Evolutionary conservation across 2,113 vertebrate genomes (phyloP).

Genomic region (Phylloscopus trochiloides): DNA sequence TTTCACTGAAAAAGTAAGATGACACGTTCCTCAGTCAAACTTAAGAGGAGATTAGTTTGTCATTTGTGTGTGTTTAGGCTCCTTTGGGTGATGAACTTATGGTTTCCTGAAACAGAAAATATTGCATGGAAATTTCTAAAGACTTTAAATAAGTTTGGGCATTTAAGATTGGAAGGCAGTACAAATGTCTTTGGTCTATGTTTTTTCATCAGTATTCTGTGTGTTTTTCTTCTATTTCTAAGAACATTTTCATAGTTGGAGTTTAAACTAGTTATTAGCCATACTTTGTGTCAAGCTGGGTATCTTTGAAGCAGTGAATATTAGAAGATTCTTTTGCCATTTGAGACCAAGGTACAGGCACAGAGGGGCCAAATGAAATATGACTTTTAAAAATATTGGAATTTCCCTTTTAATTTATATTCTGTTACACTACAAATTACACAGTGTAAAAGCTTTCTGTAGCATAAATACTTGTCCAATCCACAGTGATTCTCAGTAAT

Average conservation of each 20-base stretch:
- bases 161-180: not conserved
- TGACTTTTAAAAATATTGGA: not conserved
- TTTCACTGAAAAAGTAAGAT: not conserved
- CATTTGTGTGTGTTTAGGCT: not conserved
- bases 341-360: not conserved
- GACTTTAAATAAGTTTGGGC: not conserved
- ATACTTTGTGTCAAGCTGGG: not conserved
- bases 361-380: not conserved
- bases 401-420: not conserved
- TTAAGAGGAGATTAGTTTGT: not conserved
- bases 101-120: not conserved
- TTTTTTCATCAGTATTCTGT: not conserved
- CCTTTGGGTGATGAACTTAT: not conserved
- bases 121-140: not conserved
- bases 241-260: not conserved
- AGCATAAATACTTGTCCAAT: not conserved
- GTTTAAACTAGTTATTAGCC: not conserved
- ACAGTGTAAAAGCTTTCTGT: not conserved
- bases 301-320: not conserved
- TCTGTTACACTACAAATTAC: not conserved
- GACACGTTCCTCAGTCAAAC: rapidly evolving
- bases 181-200: not conserved
- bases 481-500: not conserved
- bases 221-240: not conserved
- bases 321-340: not conserved